These are phyloP conservation scores for Corythucha ciliata DNA, from an alignment of 2,888 invertebrate species.

Conservation along the genomic window DNA sequence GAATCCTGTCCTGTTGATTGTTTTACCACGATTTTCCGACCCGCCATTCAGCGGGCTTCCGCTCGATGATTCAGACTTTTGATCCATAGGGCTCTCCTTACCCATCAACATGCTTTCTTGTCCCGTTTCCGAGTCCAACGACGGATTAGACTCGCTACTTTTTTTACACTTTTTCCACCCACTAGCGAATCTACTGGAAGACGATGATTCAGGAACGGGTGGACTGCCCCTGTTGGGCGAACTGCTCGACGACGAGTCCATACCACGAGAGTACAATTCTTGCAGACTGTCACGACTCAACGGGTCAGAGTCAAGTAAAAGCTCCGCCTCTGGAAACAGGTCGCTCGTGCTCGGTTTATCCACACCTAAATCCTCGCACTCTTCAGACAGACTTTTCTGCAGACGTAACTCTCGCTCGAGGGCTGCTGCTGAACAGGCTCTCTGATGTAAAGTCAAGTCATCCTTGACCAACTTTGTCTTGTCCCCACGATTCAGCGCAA, in stretches of 20 bases:
- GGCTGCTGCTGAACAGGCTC: constrained; percentile 45
- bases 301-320: constrained; percentile 61
- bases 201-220: constrained; percentile 32
- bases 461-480: constrained; percentile 28
- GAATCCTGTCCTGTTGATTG: too few relatives aligned
- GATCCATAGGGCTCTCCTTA: constrained; percentile 7
- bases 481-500: constrained; percentile 31
- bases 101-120: constrained; percentile 13
- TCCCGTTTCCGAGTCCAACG: constrained; percentile 3
- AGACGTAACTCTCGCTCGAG: constrained; percentile 49
- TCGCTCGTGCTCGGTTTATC: constrained; percentile 72
- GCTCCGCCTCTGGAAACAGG: constrained; percentile 65
- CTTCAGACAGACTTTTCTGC: constrained; percentile 65
- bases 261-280: constrained; percentile 41
- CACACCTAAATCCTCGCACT: constrained; percentile 68
- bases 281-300: constrained; percentile 45
- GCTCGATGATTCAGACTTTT: constrained; percentile 21
- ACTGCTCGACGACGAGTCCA: constrained; percentile 43
- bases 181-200: constrained; percentile 12
- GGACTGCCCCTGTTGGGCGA: constrained; percentile 31
- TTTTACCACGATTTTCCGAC: constrained; percentile 12
- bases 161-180: constrained; percentile 27
- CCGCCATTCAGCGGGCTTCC: constrained; percentile 18
- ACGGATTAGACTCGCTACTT: constrained; percentile 4
- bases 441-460: constrained; percentile 35